Evolutionary conservation across 2,888 invertebrate genomes (phyloP).

Genomic region (Pachycephus smyrnensis): DNA sequence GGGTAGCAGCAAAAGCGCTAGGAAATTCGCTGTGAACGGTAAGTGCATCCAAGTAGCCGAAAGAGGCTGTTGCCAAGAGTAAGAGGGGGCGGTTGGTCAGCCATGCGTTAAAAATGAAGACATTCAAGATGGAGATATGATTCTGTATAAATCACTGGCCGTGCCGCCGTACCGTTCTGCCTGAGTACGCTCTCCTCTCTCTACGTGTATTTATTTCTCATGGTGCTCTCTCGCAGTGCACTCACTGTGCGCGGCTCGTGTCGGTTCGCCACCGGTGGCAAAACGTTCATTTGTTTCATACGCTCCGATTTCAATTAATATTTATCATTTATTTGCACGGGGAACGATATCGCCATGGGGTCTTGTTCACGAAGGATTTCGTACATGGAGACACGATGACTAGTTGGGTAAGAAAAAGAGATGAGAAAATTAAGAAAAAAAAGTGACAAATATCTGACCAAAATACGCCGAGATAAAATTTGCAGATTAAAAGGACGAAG

Average conservation of each 20-base stretch:
- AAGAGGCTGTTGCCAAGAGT: constrained; percentile 4
- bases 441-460: background rate
- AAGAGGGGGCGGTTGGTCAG: constrained; percentile 35
- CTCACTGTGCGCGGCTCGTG: constrained; percentile 32
- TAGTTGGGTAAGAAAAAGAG: background rate
- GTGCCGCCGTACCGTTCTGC: constrained; percentile 39
- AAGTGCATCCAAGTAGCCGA: constrained; percentile 19
- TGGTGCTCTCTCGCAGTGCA: background rate
- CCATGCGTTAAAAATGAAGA: constrained; percentile 63
- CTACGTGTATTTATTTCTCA: background rate
- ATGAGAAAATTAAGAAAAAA: background rate
- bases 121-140: constrained; percentile 64
- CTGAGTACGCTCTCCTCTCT: constrained; percentile 29
- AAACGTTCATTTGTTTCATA: constrained; percentile 44
- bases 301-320: constrained; percentile 49
- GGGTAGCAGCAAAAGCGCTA: background rate
- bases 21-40: constrained; percentile 6
- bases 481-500: background rate
- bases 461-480: background rate
- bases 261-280: constrained; percentile 41
- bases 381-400: background rate
- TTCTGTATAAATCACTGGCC: constrained; percentile 62
- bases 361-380: background rate
- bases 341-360: constrained; percentile 9
- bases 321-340: constrained; percentile 44